Base-by-base conservation (phyloP, 2,888 invertebrate genomes). In the Zygothrica quintamaculata region DNA sequence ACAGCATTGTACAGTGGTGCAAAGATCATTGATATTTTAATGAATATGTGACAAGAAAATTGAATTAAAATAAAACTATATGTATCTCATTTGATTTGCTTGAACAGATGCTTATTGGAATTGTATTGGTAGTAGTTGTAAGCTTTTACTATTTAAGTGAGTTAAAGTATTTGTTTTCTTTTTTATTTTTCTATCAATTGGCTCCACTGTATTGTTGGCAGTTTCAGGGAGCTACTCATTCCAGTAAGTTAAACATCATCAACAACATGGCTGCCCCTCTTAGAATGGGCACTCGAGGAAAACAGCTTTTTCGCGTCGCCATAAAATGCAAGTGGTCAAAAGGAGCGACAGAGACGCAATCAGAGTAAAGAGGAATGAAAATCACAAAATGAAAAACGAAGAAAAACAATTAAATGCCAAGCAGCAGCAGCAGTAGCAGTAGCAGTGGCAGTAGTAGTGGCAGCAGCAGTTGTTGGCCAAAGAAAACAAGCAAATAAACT, bases 271-370 rank as follows among this genome's bases (percentile, higher is more conserved):
- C 73, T 72, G 74, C 53, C 31, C 68, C 65, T 50, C 58, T 26
- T 33, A 39, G 59, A 62, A 66, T 43, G 57, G 58, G 48, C 62
- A 58, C 62, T 75, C 53, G 61, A 65, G 79, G 64, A 79, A 85
- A 80, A 85, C 80, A 80, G 86, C 86, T 80, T 80, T 80, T 85
- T 67, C 77, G 70, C 80, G 84, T 85, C 84, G 84, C 84, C 86
- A 80, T 81, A 85, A 81, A 81, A 81, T 85, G 79, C 80, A 81
- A 81, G 80, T 82, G 80, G 86, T 79, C 86, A 69, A 58, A 75
- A 46, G 44, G 48, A 46, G 55, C 11, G 15, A 42, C 31, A 53
- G 56, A 53, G 58, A 12, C 4, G 18, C 7, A 43, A 31, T 9
- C 1, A 42, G 36, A 47, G 42, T 3, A 22, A 29, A 36, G 34